Evolutionary conservation across 2,888 invertebrate species (phyloP).

Genomic region (Eudemis profundana): DNA sequence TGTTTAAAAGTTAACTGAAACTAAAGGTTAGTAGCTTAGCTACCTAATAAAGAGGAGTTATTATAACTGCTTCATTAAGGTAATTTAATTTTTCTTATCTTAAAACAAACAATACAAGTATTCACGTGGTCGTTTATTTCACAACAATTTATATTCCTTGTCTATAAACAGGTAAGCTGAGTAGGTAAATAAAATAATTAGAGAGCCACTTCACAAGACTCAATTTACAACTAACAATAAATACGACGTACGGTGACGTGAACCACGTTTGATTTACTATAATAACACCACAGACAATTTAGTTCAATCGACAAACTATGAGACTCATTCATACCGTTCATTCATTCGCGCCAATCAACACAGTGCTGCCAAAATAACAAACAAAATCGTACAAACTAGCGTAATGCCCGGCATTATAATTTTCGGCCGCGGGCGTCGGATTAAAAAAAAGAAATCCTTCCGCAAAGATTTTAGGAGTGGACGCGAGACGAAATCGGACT

Average conservation of each 20-base stretch:
- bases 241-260: constrained; percentile 19
- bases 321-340: constrained; percentile 54
- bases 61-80: neutral
- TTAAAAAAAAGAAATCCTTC: constrained; percentile 75
- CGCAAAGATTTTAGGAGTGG: constrained; percentile 84
- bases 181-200: constrained; percentile 35
- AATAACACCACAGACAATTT: constrained; percentile 50
- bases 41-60: too few relatives aligned
- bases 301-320: constrained; percentile 44
- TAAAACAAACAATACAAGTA: constrained; percentile 20
- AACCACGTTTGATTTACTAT: constrained; percentile 32
- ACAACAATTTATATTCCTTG: constrained; percentile 4
- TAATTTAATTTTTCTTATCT: constrained; percentile 5
- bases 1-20: too few relatives aligned
- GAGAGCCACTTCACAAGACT: constrained; percentile 24
- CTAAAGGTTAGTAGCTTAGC: too few relatives aligned
- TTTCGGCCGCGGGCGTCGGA: constrained; percentile 64
- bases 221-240: constrained; percentile 20
- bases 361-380: constrained; percentile 72
- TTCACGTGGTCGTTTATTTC: neutral
- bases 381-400: constrained; percentile 66
- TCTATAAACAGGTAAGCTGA: constrained; percentile 9
- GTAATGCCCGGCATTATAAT: constrained; percentile 67
- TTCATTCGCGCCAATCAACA: constrained; percentile 63
- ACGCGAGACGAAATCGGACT: constrained; percentile 79